These are phyloP conservation scores for Ruditapes philippinarum DNA, from an alignment of 1,140 invertebrate species.

Conservation along the genomic window DNA sequence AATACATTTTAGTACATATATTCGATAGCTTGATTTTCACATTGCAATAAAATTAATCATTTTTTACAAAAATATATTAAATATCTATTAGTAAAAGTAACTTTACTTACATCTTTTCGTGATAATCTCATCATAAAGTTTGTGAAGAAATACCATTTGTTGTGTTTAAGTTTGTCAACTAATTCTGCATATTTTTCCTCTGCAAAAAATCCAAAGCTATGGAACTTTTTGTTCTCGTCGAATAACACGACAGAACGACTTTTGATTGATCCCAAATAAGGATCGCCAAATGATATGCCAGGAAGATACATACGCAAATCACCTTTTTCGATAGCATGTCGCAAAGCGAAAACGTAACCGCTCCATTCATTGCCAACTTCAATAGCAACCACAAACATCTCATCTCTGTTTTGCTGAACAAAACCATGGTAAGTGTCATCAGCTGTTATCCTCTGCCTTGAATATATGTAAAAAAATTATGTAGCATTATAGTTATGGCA, in stretches of 20 bases:
- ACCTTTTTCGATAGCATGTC: too few relatives aligned
- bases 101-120: too few relatives aligned
- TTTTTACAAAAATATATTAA: too few relatives aligned
- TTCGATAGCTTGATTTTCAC: too few relatives aligned
- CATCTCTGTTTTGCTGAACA: neutral
- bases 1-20: too few relatives aligned
- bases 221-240: conserved; percentile 46
- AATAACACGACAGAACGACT: conserved; percentile 37
- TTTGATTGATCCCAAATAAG: neutral
- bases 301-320: too few relatives aligned
- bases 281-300: too few relatives aligned
- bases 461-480: too few relatives aligned
- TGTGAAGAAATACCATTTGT: conserved; percentile 56
- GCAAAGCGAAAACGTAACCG: conserved; percentile 44
- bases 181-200: conserved; percentile 54
- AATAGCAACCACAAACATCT: conserved; percentile 54
- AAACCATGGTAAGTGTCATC: neutral
- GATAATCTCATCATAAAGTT: conserved; percentile 54
- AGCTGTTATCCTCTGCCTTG: too few relatives aligned
- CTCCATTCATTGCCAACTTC: conserved; percentile 39
- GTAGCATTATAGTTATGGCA: too few relatives aligned
- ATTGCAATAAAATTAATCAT: too few relatives aligned
- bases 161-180: conserved; percentile 24
- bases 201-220: conserved; percentile 62
- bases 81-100: too few relatives aligned